A percentile compares a stretch with the other conserved stretches of the same genome.
Conservation (phyloP, 2,113 vertebrate species). For the Larimichthys polyactis region DNA sequence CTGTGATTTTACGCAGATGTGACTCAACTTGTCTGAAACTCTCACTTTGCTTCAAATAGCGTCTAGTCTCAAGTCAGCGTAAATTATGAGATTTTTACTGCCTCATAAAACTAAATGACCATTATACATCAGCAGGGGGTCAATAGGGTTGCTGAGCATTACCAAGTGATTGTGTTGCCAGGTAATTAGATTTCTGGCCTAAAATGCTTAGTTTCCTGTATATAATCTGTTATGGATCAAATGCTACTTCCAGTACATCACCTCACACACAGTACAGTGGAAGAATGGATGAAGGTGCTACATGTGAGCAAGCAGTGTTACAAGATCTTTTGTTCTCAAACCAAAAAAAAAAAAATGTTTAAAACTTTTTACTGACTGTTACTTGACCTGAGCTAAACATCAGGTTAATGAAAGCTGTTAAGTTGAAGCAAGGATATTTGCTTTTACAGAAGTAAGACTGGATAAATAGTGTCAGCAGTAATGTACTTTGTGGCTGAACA, state of each 20-base stretch:
- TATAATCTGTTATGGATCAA: constrained; percentile 42
- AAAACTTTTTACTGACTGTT: neutral
- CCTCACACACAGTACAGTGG: neutral
- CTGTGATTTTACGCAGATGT: constrained; percentile 49
- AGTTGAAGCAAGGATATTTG: neutral
- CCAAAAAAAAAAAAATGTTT: neutral
- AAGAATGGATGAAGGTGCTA: neutral
- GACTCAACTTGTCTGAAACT: constrained; percentile 39
- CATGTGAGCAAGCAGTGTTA: neutral
- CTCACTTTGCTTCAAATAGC: constrained; percentile 53
- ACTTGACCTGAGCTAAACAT: neutral
- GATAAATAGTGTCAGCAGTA: neutral
- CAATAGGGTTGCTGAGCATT: constrained; percentile 47
- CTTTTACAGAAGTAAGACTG: neutral
- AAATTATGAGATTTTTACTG: constrained; percentile 63
- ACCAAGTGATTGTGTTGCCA: constrained; percentile 45
- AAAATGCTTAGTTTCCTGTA: constrained; percentile 29
- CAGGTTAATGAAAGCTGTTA: neutral
- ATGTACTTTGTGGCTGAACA: neutral
- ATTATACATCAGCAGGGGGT: constrained; percentile 64
- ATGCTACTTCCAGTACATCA: neutral
- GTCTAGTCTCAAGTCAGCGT: constrained; percentile 57
- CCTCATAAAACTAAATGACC: constrained; percentile 63
- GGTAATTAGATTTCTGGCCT: constrained; percentile 45
- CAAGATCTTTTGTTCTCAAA: neutral